phyloP scores from a whole-genome alignment of 1,140 invertebrate species.

The Drosophila yakuba region DNA sequence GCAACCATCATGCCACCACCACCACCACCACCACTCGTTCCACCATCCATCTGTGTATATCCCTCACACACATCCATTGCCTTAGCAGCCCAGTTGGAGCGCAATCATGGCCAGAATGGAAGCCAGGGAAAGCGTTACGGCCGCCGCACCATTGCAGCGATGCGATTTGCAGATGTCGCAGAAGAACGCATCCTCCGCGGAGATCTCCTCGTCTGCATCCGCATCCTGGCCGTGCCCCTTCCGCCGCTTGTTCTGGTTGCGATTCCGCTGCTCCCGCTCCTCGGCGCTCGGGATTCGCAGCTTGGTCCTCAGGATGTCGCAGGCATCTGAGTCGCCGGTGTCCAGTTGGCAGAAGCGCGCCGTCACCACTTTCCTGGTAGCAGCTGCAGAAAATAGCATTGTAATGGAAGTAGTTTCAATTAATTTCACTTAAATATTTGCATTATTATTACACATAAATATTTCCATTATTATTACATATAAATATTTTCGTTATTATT shows the following conservation, averaged over 20 bases:
- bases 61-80: not conserved
- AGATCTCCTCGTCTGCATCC: slow-evolving; percentile 14
- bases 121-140: slow-evolving; percentile 48
- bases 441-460: too few species aligned
- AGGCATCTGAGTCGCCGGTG: slow-evolving; percentile 79
- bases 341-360: slow-evolving; percentile 81
- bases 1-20: slow-evolving; percentile 53
- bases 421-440: too few species aligned
- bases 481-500: too few species aligned
- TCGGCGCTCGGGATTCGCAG: slow-evolving; percentile 39
- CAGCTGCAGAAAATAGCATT: slow-evolving; percentile 25
- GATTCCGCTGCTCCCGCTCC: slow-evolving; percentile 41
- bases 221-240: slow-evolving; percentile 55
- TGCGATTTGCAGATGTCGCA: slow-evolving; percentile 72
- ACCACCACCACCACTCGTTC: slow-evolving; percentile 8
- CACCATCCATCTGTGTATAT: not conserved
- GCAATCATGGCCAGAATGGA: slow-evolving; percentile 25
- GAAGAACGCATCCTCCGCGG: slow-evolving; percentile 62
- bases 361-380: slow-evolving; percentile 65
- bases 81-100: slow-evolving; percentile 47
- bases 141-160: slow-evolving; percentile 68
- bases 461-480: too few species aligned
- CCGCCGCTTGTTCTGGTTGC: slow-evolving; percentile 55
- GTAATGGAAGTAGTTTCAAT: too few species aligned
- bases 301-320: slow-evolving; percentile 65